Base-by-base conservation (phyloP, 2,797 vertebrate genomes). In the Lacerta viridis region DNA sequence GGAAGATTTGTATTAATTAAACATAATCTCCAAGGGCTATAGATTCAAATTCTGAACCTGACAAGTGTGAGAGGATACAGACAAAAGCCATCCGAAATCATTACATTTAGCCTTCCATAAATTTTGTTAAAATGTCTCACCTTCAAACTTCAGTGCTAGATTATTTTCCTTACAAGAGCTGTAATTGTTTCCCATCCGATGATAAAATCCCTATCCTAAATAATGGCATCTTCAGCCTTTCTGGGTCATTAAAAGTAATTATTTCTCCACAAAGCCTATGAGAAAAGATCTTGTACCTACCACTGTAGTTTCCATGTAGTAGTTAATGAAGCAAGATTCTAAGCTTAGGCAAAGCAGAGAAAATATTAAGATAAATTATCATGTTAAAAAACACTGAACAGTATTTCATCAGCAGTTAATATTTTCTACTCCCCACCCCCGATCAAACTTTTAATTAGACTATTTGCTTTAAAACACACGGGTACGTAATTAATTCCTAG, bases 281-380 rank as follows among this genome's bases (percentile, higher is more conserved):
- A 94, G 88, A 90, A 95, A 25, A 90, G 78, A 90, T 46, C 86
- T 93, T 89, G 88, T 94, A 94, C 94, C 93, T 78, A 93, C 29
- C 93, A 89, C 59, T 88, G 88, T n/a, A 39, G 8, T 55, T 76
- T 71, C 76, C 83, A 83, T 89, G 94, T 89, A 93, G 83, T 87
- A 92, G 90, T 92, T 91, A 96, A 95, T 94, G 90, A 95, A 95
- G 93, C 87, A 95, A n/a, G 75, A 92, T 83, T 91, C 71, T 46
- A 84, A 33, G 84, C n/a, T 92, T 93, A 94, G 93, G 89, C 80
- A 91, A 94, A 95, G 88, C 80, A 93, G 25, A 92, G 64, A 95
- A 96, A 96, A 92, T 90, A 93, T 93, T 50, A 64, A 64, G 55
- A 92, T 94, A 88, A 90, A 93, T 93, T 88, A 72, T 80, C 27